A percentile compares a stretch with the other conserved stretches of the same genome.
These are phyloP conservation scores for Stigmatopora nigra DNA, from an alignment of 2,113 vertebrate genomes.

Conservation along the genomic window DNA sequence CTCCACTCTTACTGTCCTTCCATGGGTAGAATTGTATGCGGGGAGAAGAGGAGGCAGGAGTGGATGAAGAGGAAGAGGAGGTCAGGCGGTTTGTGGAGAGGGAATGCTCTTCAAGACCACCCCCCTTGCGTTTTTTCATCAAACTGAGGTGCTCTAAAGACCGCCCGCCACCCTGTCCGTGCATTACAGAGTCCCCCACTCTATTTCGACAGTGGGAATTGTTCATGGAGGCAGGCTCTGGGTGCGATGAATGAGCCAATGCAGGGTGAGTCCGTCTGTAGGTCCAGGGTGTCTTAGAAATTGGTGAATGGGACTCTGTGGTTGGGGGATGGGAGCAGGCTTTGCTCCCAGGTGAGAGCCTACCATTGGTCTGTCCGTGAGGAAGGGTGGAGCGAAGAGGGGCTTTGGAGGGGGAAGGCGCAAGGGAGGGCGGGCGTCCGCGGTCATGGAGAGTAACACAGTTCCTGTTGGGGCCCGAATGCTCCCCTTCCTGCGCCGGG, in stretches of 20 bases:
- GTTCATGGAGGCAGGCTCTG: slow-evolving; percentile 52
- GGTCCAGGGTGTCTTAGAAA: slow-evolving; percentile 56
- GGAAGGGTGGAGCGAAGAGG: slow-evolving; percentile 58
- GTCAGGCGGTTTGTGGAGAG: slow-evolving; percentile 68
- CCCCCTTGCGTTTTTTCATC: slow-evolving; percentile 79
- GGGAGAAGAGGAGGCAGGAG: slow-evolving; percentile 67
- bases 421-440: slow-evolving; percentile 60
- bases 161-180: slow-evolving; percentile 56
- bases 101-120: slow-evolving; percentile 53
- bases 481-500: slow-evolving; percentile 62
- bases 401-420: slow-evolving; percentile 36
- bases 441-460: slow-evolving; percentile 68
- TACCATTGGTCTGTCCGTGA: slow-evolving; percentile 76
- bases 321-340: slow-evolving; percentile 51
- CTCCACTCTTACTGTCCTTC: slow-evolving; percentile 73
- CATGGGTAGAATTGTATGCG: slow-evolving; percentile 66
- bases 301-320: slow-evolving; percentile 53
- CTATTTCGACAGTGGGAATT: slow-evolving; percentile 58
- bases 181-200: slow-evolving; percentile 56
- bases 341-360: slow-evolving; percentile 63
- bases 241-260: slow-evolving; percentile 53
- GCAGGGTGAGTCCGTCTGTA: slow-evolving; percentile 61
- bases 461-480: slow-evolving; percentile 79
- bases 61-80: slow-evolving; percentile 67
- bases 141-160: slow-evolving; percentile 75